Evolutionary conservation across 2,888 invertebrate species (phyloP).

Genomic region (Lumbricus terrestris): DNA sequence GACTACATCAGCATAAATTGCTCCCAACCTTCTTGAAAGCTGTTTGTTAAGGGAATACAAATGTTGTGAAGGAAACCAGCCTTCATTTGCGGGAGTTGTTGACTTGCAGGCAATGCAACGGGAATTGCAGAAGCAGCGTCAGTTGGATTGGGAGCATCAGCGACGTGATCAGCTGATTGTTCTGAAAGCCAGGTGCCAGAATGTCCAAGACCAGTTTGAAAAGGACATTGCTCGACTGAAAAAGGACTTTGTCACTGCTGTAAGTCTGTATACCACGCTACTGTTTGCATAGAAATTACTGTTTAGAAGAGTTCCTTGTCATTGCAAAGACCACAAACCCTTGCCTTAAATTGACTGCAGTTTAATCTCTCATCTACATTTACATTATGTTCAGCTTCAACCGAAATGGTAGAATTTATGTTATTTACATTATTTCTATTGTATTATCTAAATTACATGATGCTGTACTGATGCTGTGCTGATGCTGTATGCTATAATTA

Average conservation of each 20-base stretch:
- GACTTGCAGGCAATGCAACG: constrained; percentile 61
- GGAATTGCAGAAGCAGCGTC: constrained; percentile 91
- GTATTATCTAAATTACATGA: background rate
- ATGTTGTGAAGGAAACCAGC: background rate
- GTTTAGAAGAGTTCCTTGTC: too few species aligned
- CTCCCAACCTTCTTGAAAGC: too few species aligned
- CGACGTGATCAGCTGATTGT: constrained; percentile 82
- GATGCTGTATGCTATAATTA: background rate
- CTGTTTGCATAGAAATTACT: background rate
- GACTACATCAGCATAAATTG: too few species aligned
- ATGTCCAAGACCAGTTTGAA: constrained; percentile 50
- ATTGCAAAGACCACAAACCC: too few species aligned
- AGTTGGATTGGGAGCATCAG: constrained; percentile 93
- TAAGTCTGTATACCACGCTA: constrained; percentile 28
- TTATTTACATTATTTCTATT: background rate
- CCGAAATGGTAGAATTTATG: background rate
- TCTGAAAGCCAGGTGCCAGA: constrained; percentile 55
- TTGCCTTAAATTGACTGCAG: too few species aligned
- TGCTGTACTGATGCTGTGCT: background rate
- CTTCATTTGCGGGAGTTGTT: constrained; percentile 37
- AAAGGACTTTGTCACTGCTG: constrained; percentile 59
- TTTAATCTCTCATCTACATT: too few species aligned
- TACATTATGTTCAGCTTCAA: background rate
- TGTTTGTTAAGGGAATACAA: background rate
- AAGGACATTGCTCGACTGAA: constrained; percentile 50